Evolutionary conservation across 2,888 invertebrate genomes (phyloP), one percentile per base, ranked within the genome.

Genomic region (Cinara cedri): DNA sequence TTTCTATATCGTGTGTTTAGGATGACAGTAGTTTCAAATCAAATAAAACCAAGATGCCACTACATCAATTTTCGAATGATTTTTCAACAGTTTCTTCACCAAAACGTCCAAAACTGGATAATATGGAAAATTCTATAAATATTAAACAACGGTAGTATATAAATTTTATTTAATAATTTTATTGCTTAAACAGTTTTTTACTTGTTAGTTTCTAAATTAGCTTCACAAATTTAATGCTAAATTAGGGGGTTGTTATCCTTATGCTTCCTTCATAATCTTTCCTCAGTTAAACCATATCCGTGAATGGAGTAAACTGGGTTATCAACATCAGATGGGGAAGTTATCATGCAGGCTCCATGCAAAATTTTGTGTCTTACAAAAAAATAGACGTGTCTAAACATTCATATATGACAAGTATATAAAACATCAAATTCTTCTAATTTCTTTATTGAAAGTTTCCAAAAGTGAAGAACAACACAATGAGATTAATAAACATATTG

Each of bases 261-360:
- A 70, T n/a, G 60, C 60, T 70, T 78, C 78, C 34, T 51, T 54
- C 55, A 62, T 78, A 49, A 70, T 78, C 78, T 60, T 70, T 78
- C 78, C 70, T 78, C 60, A 60, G 57, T 62, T 57, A 78, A 60
- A 78, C 68, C 78, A 70, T 78, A 34, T 70, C 51, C 78, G 70
- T 70, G 70, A 78, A 78, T 78, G 78, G 78, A 78, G 60, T 60
- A 55, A 75, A 76, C 24, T 78, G 62, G 70, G 78, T 78, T 70
- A 42, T 78, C 78, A 78, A 51, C 60, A 78, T 78, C 68, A 19
- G 78, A 78, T 78, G 78, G 78, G 6, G 78, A 78, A 70, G 70
- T 78, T 24, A 70, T 78, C 16, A 78, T 70, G 70, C 70, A 78
- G n/a, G 51, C 78, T 34, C 78, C 78, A 24, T 70, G 78, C 70